These are phyloP conservation scores for Chiroxiphia lanceolata DNA, from an alignment of 2,797 vertebrate genomes.

Conservation along the genomic window DNA sequence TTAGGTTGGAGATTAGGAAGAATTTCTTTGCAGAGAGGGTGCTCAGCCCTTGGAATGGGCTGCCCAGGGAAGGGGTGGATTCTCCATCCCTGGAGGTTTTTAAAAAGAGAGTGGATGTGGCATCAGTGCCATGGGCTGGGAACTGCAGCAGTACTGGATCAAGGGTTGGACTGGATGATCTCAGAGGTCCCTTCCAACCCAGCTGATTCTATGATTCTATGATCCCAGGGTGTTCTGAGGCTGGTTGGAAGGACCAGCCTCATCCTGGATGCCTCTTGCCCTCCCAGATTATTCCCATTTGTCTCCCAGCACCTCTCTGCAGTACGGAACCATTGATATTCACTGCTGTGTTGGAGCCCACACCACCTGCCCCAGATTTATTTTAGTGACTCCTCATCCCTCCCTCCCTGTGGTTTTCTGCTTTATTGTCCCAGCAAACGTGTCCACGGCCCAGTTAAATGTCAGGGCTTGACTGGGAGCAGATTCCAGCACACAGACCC, in stretches of 20 bases:
- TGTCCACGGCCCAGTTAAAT: background rate
- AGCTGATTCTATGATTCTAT: too few species aligned
- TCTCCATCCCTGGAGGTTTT: too few species aligned
- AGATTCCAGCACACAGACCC: background rate
- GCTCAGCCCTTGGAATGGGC: too few species aligned
- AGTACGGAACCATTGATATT: accelerated
- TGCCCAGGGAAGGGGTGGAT: too few species aligned
- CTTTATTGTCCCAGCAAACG: background rate
- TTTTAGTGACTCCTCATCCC: background rate
- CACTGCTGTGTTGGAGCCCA: accelerated
- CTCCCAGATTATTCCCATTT: background rate
- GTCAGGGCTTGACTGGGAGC: background rate
- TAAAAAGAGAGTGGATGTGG: too few species aligned
- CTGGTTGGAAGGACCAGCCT: background rate
- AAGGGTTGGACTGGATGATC: too few species aligned
- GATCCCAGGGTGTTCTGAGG: background rate
- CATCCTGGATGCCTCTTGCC: accelerated
- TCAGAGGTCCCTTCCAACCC: too few species aligned
- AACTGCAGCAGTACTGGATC: too few species aligned
- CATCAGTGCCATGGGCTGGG: too few species aligned
- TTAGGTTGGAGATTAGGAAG: too few species aligned
- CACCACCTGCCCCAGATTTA: background rate
- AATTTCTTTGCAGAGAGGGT: too few species aligned
- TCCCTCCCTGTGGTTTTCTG: accelerated
- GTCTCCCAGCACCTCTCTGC: background rate